These are phyloP conservation scores for Marmota flaviventris DNA, from an alignment of 2,113 vertebrate genomes.

Conservation along the genomic window DNA sequence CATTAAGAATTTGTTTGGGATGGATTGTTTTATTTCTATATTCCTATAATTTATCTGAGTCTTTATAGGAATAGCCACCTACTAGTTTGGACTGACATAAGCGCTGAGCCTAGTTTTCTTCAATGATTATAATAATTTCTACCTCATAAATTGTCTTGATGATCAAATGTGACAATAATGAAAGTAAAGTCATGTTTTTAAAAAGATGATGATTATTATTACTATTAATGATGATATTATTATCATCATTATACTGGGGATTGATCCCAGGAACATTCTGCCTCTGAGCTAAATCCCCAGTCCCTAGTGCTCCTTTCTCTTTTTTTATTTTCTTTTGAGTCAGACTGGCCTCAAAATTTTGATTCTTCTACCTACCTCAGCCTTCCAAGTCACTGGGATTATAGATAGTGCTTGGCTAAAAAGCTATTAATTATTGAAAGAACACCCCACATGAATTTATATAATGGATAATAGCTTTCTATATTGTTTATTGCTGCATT, in stretches of 20 bases:
- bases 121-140: neutral
- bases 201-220: neutral
- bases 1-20: neutral
- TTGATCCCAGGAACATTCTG: neutral
- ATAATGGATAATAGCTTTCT: slow-evolving; percentile 7
- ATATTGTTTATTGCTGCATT: neutral
- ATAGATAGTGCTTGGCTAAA: neutral
- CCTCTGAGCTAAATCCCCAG: neutral
- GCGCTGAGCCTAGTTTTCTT: neutral
- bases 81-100: neutral
- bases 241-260: neutral
- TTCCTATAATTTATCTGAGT: slow-evolving; percentile 25
- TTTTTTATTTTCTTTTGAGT: neutral
- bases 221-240: too few species aligned
- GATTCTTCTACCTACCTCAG: neutral
- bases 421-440: neutral
- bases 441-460: neutral
- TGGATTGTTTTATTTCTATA: neutral
- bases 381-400: neutral
- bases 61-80: slow-evolving; percentile 14
- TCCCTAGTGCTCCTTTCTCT: too few species aligned
- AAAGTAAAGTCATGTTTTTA: neutral
- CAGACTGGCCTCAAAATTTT: neutral
- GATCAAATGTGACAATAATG: slow-evolving; percentile 20
- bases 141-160: neutral